Conservation (phyloP, 2,113 vertebrate species). For the Mungos mungo region DNA sequence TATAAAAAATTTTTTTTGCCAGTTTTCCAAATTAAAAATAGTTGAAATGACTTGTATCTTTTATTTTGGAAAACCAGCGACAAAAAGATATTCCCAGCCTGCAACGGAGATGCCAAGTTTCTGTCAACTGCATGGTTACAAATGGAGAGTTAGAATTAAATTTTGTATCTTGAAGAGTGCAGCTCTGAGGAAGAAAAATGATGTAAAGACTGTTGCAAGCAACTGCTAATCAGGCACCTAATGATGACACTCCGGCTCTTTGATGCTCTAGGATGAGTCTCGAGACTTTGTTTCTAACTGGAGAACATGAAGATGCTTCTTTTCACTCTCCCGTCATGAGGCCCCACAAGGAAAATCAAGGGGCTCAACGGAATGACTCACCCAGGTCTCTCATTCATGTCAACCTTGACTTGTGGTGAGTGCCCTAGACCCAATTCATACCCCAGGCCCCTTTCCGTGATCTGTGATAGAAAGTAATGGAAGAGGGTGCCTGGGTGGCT, state of each 20-base stretch:
- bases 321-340: background rate
- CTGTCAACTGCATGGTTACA: conserved; percentile 76
- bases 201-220: conserved; percentile 35
- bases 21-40: conserved; percentile 72
- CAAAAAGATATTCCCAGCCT: conserved; percentile 68
- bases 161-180: conserved; percentile 77
- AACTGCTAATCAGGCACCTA: conserved; percentile 1
- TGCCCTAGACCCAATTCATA: background rate
- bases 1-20: conserved; percentile 21
- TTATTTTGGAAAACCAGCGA: conserved; percentile 70
- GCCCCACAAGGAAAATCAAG: background rate
- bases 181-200: conserved; percentile 72
- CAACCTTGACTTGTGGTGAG: background rate
- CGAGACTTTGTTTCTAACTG: background rate
- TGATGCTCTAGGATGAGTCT: background rate
- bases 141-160: conserved; percentile 81
- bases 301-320: background rate
- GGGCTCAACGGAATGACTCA: background rate
- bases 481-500: background rate
- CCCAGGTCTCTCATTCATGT: background rate
- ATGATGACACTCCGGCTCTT: background rate
- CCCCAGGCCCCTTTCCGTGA: background rate
- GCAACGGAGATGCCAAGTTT: conserved; percentile 72
- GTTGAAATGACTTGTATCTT: conserved; percentile 61
- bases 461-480: background rate